Evolutionary conservation across 2,888 invertebrate species (phyloP).

Genomic region (Drosophila colorata): DNA sequence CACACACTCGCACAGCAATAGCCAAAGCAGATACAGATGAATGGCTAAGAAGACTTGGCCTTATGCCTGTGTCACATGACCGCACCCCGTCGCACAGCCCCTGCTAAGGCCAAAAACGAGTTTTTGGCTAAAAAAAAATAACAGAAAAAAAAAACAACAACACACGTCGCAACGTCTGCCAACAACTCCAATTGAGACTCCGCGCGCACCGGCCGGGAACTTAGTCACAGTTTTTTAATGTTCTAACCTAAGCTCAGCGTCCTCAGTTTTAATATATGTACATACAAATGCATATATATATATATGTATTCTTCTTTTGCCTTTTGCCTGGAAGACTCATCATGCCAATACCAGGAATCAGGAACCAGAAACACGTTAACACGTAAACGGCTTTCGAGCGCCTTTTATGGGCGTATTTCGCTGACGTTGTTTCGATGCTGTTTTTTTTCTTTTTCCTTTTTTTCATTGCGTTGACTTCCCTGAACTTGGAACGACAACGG

Average conservation of each 20-base stretch:
- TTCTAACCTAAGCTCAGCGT: conserved; percentile 43
- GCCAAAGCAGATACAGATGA: conserved; percentile 40
- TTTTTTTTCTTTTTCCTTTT: conserved; percentile 25
- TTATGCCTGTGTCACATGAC: conserved; percentile 68
- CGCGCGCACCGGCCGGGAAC: conserved; percentile 38
- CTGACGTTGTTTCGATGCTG: conserved; percentile 39
- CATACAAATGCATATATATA: conserved; percentile 2
- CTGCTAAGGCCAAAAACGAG: conserved; percentile 63
- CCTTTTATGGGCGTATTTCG: conserved; percentile 59
- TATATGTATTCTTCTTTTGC: conserved; percentile 23
- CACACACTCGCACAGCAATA: conserved; percentile 1
- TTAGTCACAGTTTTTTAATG: conserved; percentile 57
- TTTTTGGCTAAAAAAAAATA: conserved; percentile 60
- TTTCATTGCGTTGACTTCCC: conserved; percentile 27
- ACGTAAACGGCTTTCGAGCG: conserved; percentile 63
- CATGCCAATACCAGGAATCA: conserved; percentile 61
- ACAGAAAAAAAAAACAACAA: conserved; percentile 14
- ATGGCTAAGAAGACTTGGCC: conserved; percentile 47
- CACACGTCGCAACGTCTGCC: conserved; percentile 53
- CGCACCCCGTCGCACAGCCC: conserved; percentile 43
- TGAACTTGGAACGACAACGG: conserved; percentile 63
- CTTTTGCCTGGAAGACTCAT: conserved; percentile 43
- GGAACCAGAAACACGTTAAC: conserved; percentile 62
- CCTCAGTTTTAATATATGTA: conserved; percentile 16
- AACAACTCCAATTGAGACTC: conserved; percentile 46